Percentiles rank a stretch among this genome's conserved stretches.
Conservation (phyloP, 1,140 invertebrate genomes). For the Xylocopa sonorina region DNA sequence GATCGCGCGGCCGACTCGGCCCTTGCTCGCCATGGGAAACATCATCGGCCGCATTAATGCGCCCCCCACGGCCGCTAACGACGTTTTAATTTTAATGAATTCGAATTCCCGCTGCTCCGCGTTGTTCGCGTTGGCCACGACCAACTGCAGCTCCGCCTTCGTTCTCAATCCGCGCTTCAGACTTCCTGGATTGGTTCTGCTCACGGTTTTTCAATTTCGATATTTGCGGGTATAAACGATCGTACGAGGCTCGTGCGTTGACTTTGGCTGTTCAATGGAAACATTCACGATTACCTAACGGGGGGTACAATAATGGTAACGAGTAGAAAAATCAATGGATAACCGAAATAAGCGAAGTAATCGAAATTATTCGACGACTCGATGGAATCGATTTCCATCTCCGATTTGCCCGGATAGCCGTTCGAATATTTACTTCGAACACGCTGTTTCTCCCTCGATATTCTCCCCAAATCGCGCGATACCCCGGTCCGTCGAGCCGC, state of each 20-base stretch:
- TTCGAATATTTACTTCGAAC: conserved; percentile 44
- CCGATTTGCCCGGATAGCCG: conserved; percentile 3
- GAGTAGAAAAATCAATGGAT: too few species aligned
- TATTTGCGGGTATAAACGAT: not conserved
- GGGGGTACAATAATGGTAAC: too few species aligned
- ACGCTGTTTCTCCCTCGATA: conserved; percentile 48
- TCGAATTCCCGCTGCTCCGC: conserved; percentile 44
- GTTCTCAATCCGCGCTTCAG: not conserved
- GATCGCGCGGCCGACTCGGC: conserved; percentile 49
- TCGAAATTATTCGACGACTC: too few species aligned
- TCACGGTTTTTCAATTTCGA: not conserved
- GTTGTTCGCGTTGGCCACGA: not conserved
- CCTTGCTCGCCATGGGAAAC: conserved; percentile 52
- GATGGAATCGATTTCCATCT: not conserved
- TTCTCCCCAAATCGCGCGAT: conserved; percentile 58
- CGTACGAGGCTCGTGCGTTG: too few species aligned
- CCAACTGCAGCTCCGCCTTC: not conserved
- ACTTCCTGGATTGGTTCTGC: not conserved
- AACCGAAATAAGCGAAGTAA: too few species aligned
- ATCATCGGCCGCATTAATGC: conserved; percentile 60
- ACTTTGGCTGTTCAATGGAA: too few species aligned
- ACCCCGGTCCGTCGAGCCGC: conserved; percentile 57
- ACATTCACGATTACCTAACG: too few species aligned
- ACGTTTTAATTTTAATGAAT: conserved; percentile 66
- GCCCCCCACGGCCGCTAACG: conserved; percentile 48